Evolutionary conservation across 2,888 invertebrate species (phyloP), one percentile per base, ranked within the genome.

Genomic region (Fabriciana adippe): DNA sequence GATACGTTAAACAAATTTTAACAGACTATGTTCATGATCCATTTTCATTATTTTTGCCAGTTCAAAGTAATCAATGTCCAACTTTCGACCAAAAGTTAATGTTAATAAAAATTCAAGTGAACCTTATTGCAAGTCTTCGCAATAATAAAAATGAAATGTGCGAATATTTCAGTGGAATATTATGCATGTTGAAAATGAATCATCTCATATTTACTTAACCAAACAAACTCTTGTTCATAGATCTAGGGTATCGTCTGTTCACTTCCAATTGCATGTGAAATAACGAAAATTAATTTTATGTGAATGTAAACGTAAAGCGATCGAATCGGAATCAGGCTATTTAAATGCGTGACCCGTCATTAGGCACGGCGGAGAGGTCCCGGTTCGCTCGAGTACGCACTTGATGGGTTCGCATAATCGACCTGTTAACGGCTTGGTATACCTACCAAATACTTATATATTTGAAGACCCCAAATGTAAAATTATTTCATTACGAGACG

Each of bases 331-430:
- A 87, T 80, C 81, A 85, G 86, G 86, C 85, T 84, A 89, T 92
- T 90, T 90, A 88, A 91, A 91, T 92, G 87, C 89, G 90, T 84
- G 86, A 84, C 86, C 88, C 88, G 85, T 89, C 89, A 92, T 91
- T 89, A 90, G 86, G 84, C 78, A 79, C 80, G 57, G 61, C 67
- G 64, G 77, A 79, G 73, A 77, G 79, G 78, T 78, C 79, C 81
- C 81, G 80, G 79, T 78, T 78, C 83, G 78, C 79, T 80, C 76
- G 79, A 83, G 81, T 81, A 80, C 84, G 79, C 80, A 79, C 81
- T 82, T 83, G 85, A 88, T 86, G 83, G 85, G 80, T 80, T 83
- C 87, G 84, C 83, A 89, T 90, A 89, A 89, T 90, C 89, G 88
- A 85, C 86, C 89, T 86, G 86, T 86, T 90, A 88, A 87, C 88